These are phyloP conservation scores for Rhabdomys dilectus DNA, from an alignment of 2,113 vertebrate genomes.

Conservation along the genomic window DNA sequence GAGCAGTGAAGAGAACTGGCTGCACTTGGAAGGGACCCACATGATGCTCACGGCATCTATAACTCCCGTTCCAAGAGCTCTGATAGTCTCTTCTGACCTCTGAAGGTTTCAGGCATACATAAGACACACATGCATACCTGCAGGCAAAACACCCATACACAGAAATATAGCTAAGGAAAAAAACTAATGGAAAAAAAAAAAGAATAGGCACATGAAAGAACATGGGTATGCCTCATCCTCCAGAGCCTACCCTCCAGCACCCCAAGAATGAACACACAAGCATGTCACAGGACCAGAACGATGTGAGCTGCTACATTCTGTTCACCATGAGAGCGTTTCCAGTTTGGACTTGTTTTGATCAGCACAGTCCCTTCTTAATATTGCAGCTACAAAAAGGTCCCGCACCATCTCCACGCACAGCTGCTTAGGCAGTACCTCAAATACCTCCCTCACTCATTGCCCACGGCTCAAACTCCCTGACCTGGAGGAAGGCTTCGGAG, in stretches of 20 bases:
- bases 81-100: not conserved
- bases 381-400: not conserved
- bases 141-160: not conserved
- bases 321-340: not conserved
- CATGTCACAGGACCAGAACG: not conserved
- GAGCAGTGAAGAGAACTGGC: not conserved
- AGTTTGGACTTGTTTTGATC: constrained; percentile 26
- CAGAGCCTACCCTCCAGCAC: not conserved
- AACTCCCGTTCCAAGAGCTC: not conserved
- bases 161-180: not conserved
- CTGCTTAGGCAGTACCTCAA: not conserved
- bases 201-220: not conserved
- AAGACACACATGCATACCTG: not conserved
- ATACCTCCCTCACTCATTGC: not conserved
- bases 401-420: not conserved
- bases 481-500: not conserved
- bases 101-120: not conserved
- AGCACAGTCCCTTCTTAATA: not conserved
- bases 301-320: not conserved
- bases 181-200: not conserved
- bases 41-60: not conserved
- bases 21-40: not conserved
- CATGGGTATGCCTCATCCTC: not conserved
- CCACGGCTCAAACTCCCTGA: not conserved
- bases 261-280: not conserved